Evolutionary conservation across 1,140 invertebrate genomes (phyloP), one percentile per base, ranked within the genome.

Genomic region (Panulirus ornatus): DNA sequence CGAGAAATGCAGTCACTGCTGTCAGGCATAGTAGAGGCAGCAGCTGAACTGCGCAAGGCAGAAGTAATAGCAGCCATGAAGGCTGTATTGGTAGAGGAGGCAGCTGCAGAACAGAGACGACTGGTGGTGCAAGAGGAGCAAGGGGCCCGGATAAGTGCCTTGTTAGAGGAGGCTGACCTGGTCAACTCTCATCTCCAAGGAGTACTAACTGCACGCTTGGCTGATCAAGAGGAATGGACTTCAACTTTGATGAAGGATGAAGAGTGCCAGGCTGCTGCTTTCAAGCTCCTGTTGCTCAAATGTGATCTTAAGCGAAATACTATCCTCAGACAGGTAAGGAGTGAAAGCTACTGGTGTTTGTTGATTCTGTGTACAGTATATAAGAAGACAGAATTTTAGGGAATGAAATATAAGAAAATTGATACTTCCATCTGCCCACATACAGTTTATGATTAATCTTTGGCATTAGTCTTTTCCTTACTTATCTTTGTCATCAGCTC

Each of bases 81-180:
- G 93, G 93, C 96, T 75, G 94, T 96, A 76, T 73, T 91, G 40
- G 47, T 93, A 93, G 95, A 96, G 63, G 95, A 95, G 58, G 94
- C 95, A 91, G 94, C 94, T 92, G 93, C 96, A 79, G 94, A 96
- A 16, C 94, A 94, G 47, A 94, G 95, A 93, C 93, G 97, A 84
- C 94, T 95, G 92, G 94, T 95, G 92, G 95, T 96, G 93, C 96
- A 96, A 93, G 95, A 96, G 90, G 93, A 97, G 40, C 97, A 97
- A 93, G 96, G 96, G 94, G 96, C 95, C 70, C 96, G 96, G 8
- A 96, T 97, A 51, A 95, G 96, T 86, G 95, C 96, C 16, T 93
- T 97, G 36, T 93, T 97, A 84, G 96, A 97, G 94, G 95, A 96
- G 93, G 96, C 96, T 91, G 97, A 97, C 94, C 95, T 96, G 14